Percentiles rank a stretch among this genome's conserved stretches.
These are phyloP conservation scores for Marmota flaviventris DNA, from an alignment of 2,113 vertebrate genomes.

Conservation along the genomic window DNA sequence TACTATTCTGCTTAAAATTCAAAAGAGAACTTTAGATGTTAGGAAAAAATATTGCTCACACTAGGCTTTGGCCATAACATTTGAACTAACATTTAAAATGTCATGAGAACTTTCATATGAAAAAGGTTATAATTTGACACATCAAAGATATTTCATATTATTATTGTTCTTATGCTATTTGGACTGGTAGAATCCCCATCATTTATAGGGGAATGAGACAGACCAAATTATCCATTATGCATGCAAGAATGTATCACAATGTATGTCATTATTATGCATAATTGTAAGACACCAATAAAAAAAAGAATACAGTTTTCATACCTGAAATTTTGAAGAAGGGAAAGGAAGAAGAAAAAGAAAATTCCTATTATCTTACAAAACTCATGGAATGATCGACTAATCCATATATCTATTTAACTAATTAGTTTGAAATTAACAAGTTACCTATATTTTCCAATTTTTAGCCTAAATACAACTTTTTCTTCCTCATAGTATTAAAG, in stretches of 20 bases:
- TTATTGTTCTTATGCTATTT: neutral
- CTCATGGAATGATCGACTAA: neutral
- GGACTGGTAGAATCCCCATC: neutral
- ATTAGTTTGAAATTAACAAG: slow-evolving; percentile 29
- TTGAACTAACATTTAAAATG: slow-evolving; percentile 57
- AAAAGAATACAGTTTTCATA: too few relatives aligned
- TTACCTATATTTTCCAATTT: neutral
- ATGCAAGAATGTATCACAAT: too few relatives aligned
- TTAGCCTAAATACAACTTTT: slow-evolving; percentile 62
- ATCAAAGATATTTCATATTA: neutral
- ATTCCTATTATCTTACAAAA: neutral
- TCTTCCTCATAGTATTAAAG: slow-evolving; percentile 47
- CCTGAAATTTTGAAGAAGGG: too few relatives aligned
- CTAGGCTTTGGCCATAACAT: slow-evolving; percentile 5
- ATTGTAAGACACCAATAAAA: too few relatives aligned
- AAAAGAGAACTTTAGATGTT: slow-evolving; percentile 33
- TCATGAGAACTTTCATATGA: slow-evolving; percentile 25
- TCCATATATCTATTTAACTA: neutral
- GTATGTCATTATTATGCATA: too few relatives aligned
- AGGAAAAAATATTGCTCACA: neutral
- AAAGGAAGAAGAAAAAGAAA: too few relatives aligned
- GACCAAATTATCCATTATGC: too few relatives aligned
- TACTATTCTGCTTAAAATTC: slow-evolving; percentile 54
- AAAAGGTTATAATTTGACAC: slow-evolving; percentile 39
- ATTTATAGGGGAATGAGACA: too few relatives aligned